These are phyloP conservation scores for Nasua narica DNA, from an alignment of 2,797 vertebrate genomes.

Conservation along the genomic window DNA sequence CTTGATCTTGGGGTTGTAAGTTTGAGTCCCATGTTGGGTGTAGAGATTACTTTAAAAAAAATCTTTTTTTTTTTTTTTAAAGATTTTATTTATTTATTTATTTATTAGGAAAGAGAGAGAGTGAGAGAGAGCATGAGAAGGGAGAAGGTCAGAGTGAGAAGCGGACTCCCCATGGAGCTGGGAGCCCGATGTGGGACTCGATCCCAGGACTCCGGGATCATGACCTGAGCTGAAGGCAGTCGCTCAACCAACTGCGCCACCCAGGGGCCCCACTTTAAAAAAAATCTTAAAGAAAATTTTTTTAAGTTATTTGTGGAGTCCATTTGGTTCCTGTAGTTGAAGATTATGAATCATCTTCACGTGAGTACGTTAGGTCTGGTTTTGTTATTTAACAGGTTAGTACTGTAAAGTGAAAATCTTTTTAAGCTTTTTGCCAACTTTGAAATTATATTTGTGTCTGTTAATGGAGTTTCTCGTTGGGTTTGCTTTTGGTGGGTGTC, in stretches of 20 bases:
- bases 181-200: no score
- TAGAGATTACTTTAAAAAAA: background rate
- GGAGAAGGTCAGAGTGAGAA: no score
- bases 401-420: background rate
- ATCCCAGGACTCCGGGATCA: no score
- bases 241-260: no score
- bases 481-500: background rate
- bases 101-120: no score
- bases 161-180: no score
- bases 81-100: no score
- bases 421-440: background rate
- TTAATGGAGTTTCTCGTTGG: background rate
- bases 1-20: background rate
- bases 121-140: no score
- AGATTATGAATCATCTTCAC: background rate
- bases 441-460: background rate
- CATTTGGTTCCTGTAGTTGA: background rate
- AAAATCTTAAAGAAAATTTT: background rate
- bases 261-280: no score
- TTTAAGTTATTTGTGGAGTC: background rate
- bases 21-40: background rate
- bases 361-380: background rate
- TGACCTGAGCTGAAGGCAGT: no score
- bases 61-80: no score
- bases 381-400: background rate